phyloP scores from a whole-genome alignment of 2,113 vertebrate genomes.

The Bungarus multicinctus region DNA sequence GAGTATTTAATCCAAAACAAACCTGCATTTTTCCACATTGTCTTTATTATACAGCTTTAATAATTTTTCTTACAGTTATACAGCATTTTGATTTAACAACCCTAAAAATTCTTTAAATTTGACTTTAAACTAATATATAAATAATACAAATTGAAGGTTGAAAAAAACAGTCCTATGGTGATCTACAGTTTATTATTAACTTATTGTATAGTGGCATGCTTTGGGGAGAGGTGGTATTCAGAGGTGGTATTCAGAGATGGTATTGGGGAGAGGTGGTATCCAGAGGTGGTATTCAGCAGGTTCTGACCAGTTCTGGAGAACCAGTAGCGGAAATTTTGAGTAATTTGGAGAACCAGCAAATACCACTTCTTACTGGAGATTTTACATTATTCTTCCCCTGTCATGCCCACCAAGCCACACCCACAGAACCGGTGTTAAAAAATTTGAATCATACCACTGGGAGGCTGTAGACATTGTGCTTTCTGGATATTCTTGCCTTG shows the following conservation, averaged over 20 bases:
- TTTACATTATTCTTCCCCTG: too few relatives aligned
- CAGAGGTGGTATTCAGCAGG: too few relatives aligned
- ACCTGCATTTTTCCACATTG: slow-evolving; percentile 29
- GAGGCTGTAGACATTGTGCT: too few relatives aligned
- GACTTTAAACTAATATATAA: background rate
- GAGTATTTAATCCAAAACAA: slow-evolving; percentile 11
- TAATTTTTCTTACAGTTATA: background rate
- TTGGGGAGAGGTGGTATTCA: background rate
- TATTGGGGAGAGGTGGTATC: background rate
- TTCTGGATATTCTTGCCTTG: too few relatives aligned
- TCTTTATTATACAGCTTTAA: background rate
- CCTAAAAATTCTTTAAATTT: background rate
- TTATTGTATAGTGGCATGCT: background rate
- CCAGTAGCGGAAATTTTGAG: too few relatives aligned
- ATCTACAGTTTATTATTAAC: background rate
- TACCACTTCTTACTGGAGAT: too few relatives aligned
- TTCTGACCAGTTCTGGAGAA: too few relatives aligned
- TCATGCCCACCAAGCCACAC: too few relatives aligned
- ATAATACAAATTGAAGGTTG: background rate
- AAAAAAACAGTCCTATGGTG: background rate
- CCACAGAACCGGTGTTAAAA: too few relatives aligned
- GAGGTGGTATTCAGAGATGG: too few relatives aligned
- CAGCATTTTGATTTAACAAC: slow-evolving; percentile 23
- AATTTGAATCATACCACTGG: too few relatives aligned
- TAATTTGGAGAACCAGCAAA: too few relatives aligned